Evolutionary conservation across 2,797 vertebrate species (phyloP).

Genomic region (Malurus splendens): DNA sequence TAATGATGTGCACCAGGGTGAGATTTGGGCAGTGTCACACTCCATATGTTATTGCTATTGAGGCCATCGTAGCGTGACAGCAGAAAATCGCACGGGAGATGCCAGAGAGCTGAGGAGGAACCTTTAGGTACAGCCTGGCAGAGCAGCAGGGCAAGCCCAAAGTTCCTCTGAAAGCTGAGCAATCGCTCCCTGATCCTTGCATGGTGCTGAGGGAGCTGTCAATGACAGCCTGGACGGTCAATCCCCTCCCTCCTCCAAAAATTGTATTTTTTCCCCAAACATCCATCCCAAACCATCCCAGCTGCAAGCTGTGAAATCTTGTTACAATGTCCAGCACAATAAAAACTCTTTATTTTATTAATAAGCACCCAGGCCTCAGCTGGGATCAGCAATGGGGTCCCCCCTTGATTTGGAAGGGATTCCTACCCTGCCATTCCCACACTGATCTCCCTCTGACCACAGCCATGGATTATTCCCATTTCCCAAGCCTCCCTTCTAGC

Average conservation of each 20-base stretch:
- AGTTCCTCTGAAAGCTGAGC: neutral
- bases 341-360: neutral
- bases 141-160: neutral
- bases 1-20: neutral
- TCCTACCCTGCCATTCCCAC: too few relatives aligned
- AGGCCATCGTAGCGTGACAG: neutral
- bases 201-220: neutral
- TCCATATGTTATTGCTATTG: rapidly evolving
- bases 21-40: neutral
- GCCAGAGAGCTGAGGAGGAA: neutral
- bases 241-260: neutral
- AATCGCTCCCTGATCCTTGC: neutral
- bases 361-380: neutral
- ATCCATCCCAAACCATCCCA: neutral
- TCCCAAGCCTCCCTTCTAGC: neutral
- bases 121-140: neutral
- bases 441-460: neutral
- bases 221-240: neutral
- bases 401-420: neutral
- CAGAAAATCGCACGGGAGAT: rapidly evolving
- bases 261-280: neutral
- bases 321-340: neutral
- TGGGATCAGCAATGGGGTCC: neutral
- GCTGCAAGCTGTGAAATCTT: rapidly evolving
- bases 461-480: neutral